A percentile compares a stretch with the other conserved stretches of the same genome.
Conservation (phyloP, 2,113 vertebrate genomes). For the Sus scrofa region T2T-Sscrofa CM000817.6:39147501-39148000, state of each 20-base stretch:
- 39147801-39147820: neutral
- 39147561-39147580: slow-evolving; percentile 92
- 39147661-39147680: neutral
- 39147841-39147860: neutral
- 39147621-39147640: neutral
- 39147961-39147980: neutral
- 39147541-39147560: slow-evolving; percentile 95
- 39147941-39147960: neutral
- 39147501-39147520: slow-evolving; percentile 92
- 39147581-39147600: slow-evolving; percentile 18
- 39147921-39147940: neutral
- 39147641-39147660: neutral
- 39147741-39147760: neutral
- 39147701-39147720: neutral
- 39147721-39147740: neutral
- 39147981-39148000: slow-evolving; percentile 88
- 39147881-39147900: neutral
- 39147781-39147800: neutral
- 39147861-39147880: neutral
- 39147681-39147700: neutral
- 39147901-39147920: neutral
- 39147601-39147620: neutral
- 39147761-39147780: neutral
- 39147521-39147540: slow-evolving; percentile 91
- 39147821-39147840: neutral